These are phyloP conservation scores for Bradysia coprophila DNA, from an alignment of 1,140 invertebrate genomes.

Conservation along the genomic window DNA sequence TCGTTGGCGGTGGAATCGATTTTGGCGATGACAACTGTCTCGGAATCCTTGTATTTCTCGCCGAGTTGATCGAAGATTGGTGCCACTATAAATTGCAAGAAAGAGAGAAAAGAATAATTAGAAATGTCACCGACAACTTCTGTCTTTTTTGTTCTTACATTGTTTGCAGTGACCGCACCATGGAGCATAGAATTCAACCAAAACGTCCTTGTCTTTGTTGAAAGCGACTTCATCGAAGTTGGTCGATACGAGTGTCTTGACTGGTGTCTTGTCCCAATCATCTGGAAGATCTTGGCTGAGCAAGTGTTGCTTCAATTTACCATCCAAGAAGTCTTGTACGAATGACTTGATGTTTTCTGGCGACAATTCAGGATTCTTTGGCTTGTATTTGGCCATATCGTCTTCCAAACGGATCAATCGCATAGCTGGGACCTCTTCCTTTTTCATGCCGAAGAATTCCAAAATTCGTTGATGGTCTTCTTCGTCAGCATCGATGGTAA, in stretches of 20 bases:
- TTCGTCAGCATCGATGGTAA: conserved; percentile 88
- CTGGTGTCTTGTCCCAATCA: conserved; percentile 92
- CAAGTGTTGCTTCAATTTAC: conserved; percentile 87
- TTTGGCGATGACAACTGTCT: conserved; percentile 85
- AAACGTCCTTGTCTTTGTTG: conserved; percentile 77
- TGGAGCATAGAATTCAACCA: conserved; percentile 98
- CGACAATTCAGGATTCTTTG: conserved; percentile 55
- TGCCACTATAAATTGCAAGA: too few species aligned
- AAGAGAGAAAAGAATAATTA: too few species aligned
- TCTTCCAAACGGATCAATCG: conserved; percentile 88
- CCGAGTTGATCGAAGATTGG: conserved; percentile 81
- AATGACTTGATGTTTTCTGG: conserved; percentile 66
- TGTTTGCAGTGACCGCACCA: conserved; percentile 98
- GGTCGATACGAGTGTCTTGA: conserved; percentile 83
- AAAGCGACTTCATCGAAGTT: conserved; percentile 93
- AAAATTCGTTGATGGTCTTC: conserved; percentile 92
- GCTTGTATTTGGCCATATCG: conserved; percentile 98
- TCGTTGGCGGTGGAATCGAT: conserved; percentile 98
- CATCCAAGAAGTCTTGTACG: conserved; percentile 72
- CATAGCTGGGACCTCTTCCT: conserved; percentile 77
- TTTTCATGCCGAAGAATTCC: conserved; percentile 98
- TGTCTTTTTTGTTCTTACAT: too few species aligned
- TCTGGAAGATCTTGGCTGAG: conserved; percentile 86
- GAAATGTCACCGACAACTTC: too few species aligned
- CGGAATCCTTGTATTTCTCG: conserved; percentile 66